phyloP scores from a whole-genome alignment of 2,113 vertebrate species.

The Neopipo cinnamomea region DNA sequence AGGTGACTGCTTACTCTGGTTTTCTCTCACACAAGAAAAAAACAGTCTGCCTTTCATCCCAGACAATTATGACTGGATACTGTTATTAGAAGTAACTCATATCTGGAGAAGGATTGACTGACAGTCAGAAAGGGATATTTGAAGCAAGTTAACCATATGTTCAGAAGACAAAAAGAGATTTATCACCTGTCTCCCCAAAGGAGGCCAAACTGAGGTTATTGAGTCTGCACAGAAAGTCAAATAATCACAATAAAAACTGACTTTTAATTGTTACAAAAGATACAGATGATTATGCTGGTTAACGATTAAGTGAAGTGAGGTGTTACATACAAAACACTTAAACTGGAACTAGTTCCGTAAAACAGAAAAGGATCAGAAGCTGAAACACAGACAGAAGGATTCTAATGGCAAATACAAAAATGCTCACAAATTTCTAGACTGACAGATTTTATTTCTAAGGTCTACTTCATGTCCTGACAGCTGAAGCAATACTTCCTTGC shows the following conservation, averaged over 20 bases:
- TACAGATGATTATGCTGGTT: background rate
- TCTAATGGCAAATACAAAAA: background rate
- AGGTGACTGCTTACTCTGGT: background rate
- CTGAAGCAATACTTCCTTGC: background rate
- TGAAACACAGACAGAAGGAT: background rate
- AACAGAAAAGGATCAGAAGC: background rate
- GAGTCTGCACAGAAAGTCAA: constrained; percentile 22
- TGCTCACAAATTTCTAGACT: background rate
- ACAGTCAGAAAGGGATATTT: background rate
- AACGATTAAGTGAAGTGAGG: background rate
- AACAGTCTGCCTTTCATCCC: background rate
- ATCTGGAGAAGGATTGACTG: background rate
- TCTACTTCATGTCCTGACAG: background rate
- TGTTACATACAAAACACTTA: background rate
- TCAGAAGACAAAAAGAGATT: constrained; percentile 18
- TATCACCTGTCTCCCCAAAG: background rate
- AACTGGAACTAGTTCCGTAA: background rate
- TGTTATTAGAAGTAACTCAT: background rate
- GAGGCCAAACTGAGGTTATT: background rate
- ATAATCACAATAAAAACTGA: background rate
- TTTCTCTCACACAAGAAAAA: background rate
- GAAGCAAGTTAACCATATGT: background rate
- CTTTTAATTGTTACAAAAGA: background rate
- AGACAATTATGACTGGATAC: background rate
- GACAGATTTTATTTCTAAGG: background rate